Base-by-base conservation (phyloP, 1,140 invertebrate species). In the Solenopsis invicta region DNA sequence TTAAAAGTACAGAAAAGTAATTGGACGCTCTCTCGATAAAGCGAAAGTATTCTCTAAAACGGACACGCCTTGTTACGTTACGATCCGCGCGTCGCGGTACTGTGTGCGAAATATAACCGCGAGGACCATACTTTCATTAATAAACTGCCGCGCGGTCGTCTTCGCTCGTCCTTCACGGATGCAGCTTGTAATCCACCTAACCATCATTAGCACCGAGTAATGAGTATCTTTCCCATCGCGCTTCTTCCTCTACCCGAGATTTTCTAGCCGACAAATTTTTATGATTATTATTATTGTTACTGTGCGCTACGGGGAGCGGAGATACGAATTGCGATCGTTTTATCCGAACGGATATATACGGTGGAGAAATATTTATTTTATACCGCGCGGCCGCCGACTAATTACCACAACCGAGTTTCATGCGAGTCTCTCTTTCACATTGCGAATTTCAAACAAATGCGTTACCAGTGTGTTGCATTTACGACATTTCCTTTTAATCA, bases 1-100 rank as follows among this genome's bases (percentile, higher is more conserved):
- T 85, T 85, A 85, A 78, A 85, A 54, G n/a, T 78, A n/a, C 24
- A 61, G 24, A 66, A 78, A 29, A 78, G 45, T 85, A 85, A 85
- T 64, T 67, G 74, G 61, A 85, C 74, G 48, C 48, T 56, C 48
- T 56, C 50, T 56, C 50, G 10, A 78, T 78, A 45, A 18, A 85
- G 50, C 82, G 61, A 78, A 78, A 78, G 61, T 78, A 50, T 29
- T 45, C 56, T 37, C 16, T 59, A 78, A 64, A 77, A 78, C 74
- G 37, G 18, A 85, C 59, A 61, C 80, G n/a, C 61, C 62, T 78
- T 24, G 69, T 84, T 82, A 82, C 21, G 21, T 16, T 41, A 45
- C 45, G 52, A 54, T 18, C 37, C 37, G 10, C 10, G 18, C 29
- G 29, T 2, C 29, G 16, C 69, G n/a, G 29, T 61, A 18, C 61